A percentile compares a stretch with the other conserved stretches of the same genome.
phyloP scores from a whole-genome alignment of 2,888 invertebrate species.

The Caenorhabditis parvicauda region DNA sequence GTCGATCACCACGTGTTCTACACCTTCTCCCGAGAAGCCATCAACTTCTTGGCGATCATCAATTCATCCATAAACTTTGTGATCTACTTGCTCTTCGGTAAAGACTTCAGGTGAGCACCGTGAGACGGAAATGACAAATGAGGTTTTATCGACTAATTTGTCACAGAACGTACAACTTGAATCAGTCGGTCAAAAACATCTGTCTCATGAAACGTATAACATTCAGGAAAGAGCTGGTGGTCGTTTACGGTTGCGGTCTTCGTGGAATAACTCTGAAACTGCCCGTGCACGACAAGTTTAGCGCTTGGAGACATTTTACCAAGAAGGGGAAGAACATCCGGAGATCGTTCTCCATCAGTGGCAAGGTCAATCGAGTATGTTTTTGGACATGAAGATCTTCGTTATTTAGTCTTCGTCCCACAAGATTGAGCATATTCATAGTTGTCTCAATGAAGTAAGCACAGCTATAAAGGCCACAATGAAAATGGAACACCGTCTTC shows the following conservation, averaged over 20 bases:
- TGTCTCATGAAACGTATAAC: too few species aligned
- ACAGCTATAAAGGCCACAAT: too few species aligned
- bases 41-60: constrained; percentile 88
- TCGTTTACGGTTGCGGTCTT: constrained; percentile 54
- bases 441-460: too few species aligned
- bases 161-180: not conserved
- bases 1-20: constrained; percentile 46
- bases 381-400: too few species aligned
- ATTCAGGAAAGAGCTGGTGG: constrained; percentile 49
- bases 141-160: not conserved
- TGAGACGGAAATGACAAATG: not conserved
- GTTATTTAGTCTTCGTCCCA: too few species aligned
- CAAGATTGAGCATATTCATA: too few species aligned
- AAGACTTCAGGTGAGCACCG: constrained; percentile 69
- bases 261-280: constrained; percentile 41
- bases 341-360: constrained; percentile 18
- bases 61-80: constrained; percentile 97
- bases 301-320: constrained; percentile 37
- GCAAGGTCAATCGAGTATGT: too few species aligned
- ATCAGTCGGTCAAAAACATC: too few species aligned
- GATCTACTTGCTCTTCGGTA: constrained; percentile 94
- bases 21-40: constrained; percentile 64
- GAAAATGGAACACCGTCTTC: too few species aligned
- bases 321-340: constrained; percentile 29
- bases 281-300: constrained; percentile 49